phyloP scores from a whole-genome alignment of 1,140 invertebrate genomes.

The Papilio aristodemus region DNA sequence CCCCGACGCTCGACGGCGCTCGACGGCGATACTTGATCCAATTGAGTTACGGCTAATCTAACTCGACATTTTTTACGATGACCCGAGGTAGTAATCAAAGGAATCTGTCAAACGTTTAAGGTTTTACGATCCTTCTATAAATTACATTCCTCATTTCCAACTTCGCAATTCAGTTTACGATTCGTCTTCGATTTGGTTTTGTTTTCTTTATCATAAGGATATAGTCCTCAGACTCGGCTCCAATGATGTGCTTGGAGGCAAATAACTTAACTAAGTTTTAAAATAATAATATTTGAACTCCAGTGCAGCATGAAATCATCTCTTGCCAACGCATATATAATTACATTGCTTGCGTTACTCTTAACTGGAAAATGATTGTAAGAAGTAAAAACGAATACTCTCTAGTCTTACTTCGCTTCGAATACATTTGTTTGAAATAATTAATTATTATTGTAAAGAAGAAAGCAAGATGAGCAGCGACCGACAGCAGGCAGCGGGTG shows the following conservation, averaged over 20 bases:
- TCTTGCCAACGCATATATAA: too few species aligned
- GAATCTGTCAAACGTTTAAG: constrained; percentile 1
- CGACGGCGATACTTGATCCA: not conserved
- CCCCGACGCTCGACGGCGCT: not conserved
- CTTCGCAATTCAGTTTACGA: not conserved
- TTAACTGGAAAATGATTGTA: too few species aligned
- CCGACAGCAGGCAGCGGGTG: constrained; percentile 55
- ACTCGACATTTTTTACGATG: constrained; percentile 12
- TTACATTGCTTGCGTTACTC: too few species aligned
- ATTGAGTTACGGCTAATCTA: constrained; percentile 7
- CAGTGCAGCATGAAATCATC: too few species aligned
- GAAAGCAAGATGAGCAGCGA: constrained; percentile 7
- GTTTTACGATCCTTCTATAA: not conserved
- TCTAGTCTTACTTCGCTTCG: not conserved
- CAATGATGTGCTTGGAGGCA: too few species aligned
- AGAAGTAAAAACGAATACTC: too few species aligned
- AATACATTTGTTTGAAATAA: not conserved
- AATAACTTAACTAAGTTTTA: too few species aligned
- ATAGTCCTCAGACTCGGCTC: not conserved
- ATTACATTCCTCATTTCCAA: constrained; percentile 1
- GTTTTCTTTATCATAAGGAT: not conserved
- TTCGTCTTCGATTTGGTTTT: not conserved
- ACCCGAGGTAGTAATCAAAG: constrained; percentile 7
- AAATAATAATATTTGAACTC: too few species aligned
- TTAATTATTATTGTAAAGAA: not conserved